Conservation (phyloP, 1,140 invertebrate genomes). For the Bombus confusus region DNA sequence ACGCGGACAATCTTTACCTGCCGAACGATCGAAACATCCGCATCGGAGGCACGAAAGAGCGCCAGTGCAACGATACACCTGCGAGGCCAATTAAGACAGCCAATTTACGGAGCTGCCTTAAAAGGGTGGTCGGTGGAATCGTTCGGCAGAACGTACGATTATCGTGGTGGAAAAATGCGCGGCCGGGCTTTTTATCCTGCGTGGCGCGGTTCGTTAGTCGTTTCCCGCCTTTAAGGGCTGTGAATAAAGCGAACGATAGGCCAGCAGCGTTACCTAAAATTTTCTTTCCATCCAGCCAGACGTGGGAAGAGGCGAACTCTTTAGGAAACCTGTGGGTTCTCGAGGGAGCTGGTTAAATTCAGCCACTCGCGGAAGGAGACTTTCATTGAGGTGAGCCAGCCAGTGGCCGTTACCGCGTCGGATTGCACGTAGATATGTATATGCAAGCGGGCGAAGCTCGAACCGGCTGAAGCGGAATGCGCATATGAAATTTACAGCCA, state of each 20-base stretch:
- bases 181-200: background rate
- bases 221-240: background rate
- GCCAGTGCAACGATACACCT: background rate
- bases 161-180: conserved; percentile 1
- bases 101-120: conserved; percentile 35
- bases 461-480: conserved; percentile 61
- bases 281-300: background rate
- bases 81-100: conserved; percentile 32
- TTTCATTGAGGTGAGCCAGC: conserved; percentile 62
- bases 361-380: conserved; percentile 63
- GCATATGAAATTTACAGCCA: conserved; percentile 76
- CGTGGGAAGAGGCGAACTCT: background rate
- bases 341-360: conserved; percentile 59
- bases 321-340: background rate
- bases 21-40: conserved; percentile 24
- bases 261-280: conserved; percentile 4
- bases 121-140: conserved; percentile 20
- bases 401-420: conserved; percentile 57
- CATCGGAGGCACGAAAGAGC: background rate
- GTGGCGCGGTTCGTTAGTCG: conserved; percentile 25
- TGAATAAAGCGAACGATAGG: background rate
- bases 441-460: conserved; percentile 32
- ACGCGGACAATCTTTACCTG: conserved; percentile 27
- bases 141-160: conserved; percentile 25
- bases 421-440: conserved; percentile 53